These are phyloP conservation scores for Ectropis crepuscularia DNA, from an alignment of 2,888 invertebrate species.

Conservation along the genomic window DNA sequence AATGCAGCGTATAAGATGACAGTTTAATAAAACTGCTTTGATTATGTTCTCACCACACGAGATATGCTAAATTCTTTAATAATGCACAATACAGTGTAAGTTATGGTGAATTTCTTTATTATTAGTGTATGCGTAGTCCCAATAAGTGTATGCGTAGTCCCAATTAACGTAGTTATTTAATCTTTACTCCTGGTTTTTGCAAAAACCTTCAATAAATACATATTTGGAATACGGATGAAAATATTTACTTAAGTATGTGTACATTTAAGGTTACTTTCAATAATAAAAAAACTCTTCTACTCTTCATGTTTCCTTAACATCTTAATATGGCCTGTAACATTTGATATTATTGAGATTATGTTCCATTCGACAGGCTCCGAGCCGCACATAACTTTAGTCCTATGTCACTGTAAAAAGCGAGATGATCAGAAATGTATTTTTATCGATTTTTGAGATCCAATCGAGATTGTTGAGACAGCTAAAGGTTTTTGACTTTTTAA, in stretches of 20 bases:
- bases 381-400: slow-evolving; percentile 33
- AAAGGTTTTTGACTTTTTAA: slow-evolving; percentile 6
- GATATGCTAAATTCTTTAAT: background rate
- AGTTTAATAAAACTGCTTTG: slow-evolving; percentile 19
- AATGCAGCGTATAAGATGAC: slow-evolving; percentile 15
- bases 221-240: too few relatives aligned
- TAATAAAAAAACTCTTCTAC: too few relatives aligned
- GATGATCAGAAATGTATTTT: slow-evolving; percentile 33
- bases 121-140: too few relatives aligned
- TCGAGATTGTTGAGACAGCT: slow-evolving; percentile 12
- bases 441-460: slow-evolving; percentile 33
- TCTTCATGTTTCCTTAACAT: slow-evolving; percentile 55
- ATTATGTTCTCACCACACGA: slow-evolving; percentile 11
- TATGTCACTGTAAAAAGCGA: slow-evolving; percentile 37
- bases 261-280: too few relatives aligned
- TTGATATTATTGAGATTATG: slow-evolving; percentile 53
- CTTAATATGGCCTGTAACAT: slow-evolving; percentile 56
- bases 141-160: too few relatives aligned
- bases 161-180: too few relatives aligned
- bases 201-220: too few relatives aligned
- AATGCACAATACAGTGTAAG: background rate
- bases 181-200: too few relatives aligned
- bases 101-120: background rate
- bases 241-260: too few relatives aligned
- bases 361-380: slow-evolving; percentile 30